Percentiles rank a stretch among this genome's conserved stretches.
phyloP scores from a whole-genome alignment of 2,113 vertebrate genomes.

The Seriola quinqueradiata region DNA sequence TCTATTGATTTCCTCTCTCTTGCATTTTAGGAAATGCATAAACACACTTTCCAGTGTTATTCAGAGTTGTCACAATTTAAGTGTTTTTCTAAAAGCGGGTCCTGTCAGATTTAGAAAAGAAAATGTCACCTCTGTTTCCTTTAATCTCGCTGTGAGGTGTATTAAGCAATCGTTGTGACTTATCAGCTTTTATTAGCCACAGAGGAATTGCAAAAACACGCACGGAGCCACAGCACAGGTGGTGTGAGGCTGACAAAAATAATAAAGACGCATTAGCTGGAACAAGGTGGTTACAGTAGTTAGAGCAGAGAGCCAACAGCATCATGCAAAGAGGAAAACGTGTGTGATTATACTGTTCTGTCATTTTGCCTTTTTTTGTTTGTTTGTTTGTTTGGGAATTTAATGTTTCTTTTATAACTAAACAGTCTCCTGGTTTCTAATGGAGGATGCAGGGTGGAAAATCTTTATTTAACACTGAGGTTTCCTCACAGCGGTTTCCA shows the following conservation, averaged over 20 bases:
- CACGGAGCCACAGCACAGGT: constrained; percentile 2
- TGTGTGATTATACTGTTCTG: not conserved
- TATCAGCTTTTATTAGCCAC: constrained; percentile 16
- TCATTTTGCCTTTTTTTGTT: not conserved
- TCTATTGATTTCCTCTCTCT: constrained; percentile 2
- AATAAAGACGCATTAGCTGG: constrained; percentile 33
- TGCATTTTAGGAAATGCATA: not conserved
- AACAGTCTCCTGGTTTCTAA: not conserved
- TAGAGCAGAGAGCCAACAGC: constrained; percentile 29
- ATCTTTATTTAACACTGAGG: not conserved
- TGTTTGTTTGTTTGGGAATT: not conserved
- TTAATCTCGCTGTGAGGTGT: not conserved
- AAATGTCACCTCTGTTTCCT: constrained; percentile 4
- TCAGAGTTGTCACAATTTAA: not conserved
- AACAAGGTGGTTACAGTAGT: constrained; percentile 24
- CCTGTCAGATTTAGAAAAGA: not conserved
- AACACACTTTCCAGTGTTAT: not conserved
- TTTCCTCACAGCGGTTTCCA: not conserved
- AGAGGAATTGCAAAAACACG: constrained; percentile 3
- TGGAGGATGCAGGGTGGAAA: not conserved
- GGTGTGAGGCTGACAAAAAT: constrained; percentile 20
- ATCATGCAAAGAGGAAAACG: constrained; percentile 30
- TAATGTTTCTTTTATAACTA: not conserved
- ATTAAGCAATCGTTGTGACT: constrained; percentile 4
- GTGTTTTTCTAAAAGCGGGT: not conserved